Evolutionary conservation across 2,797 vertebrate species (phyloP).

Genomic region (Pseudochromis fuscus): DNA sequence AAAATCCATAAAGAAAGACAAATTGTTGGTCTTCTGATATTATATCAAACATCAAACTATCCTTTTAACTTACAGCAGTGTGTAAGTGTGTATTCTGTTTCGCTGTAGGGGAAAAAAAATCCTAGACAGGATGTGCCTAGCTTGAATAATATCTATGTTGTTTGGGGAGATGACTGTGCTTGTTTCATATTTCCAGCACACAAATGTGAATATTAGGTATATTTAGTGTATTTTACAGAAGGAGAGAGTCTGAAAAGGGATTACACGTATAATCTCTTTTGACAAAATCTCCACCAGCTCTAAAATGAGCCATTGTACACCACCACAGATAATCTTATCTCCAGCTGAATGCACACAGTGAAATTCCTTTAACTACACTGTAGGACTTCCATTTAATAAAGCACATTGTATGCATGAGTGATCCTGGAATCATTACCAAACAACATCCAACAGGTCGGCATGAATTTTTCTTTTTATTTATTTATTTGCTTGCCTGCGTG

Average conservation of each 20-base stretch:
- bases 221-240: slow-evolving; percentile 39
- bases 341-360: slow-evolving; percentile 39
- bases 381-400: slow-evolving; percentile 49
- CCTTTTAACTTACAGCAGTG: too few relatives aligned
- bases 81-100: too few relatives aligned
- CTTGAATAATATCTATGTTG: too few relatives aligned
- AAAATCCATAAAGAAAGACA: too few relatives aligned
- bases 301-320: slow-evolving; percentile 62
- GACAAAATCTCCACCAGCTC: slow-evolving; percentile 58
- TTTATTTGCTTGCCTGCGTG: slow-evolving; percentile 30
- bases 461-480: slow-evolving; percentile 39
- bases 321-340: slow-evolving; percentile 62
- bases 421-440: slow-evolving; percentile 40
- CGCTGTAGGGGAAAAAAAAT: too few relatives aligned
- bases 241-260: slow-evolving; percentile 39
- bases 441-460: slow-evolving; percentile 45
- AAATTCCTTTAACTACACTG: slow-evolving; percentile 51
- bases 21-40: too few relatives aligned
- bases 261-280: slow-evolving; percentile 61
- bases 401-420: slow-evolving; percentile 25
- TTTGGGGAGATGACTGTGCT: slow-evolving; percentile 2
- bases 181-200: slow-evolving; percentile 20
- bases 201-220: slow-evolving; percentile 28
- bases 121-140: too few relatives aligned
- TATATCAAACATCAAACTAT: too few relatives aligned